Base-by-base conservation (phyloP, 1,140 invertebrate genomes). In the Semibalanus balanoides region DNA sequence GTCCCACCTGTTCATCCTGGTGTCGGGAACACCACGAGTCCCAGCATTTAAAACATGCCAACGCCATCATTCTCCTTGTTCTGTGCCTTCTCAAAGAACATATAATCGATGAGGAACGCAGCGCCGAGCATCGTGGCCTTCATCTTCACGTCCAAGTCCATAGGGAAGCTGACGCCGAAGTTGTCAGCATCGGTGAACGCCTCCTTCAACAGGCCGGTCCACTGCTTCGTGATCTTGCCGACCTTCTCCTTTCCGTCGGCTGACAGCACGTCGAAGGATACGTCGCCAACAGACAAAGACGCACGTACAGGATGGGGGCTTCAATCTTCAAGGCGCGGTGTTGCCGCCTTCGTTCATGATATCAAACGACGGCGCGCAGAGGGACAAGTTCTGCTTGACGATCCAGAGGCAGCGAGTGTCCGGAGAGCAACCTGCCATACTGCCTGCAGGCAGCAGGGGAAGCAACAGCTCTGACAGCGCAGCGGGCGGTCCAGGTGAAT, bases 381-480 rank as follows among this genome's bases (percentile, higher is more conserved):
- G 85, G 75, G 89, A 92, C 93, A 93, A 96, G 77, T 94, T 88
- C 86, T 97, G 93, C 77, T 90, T 87, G 14, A 97, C 87, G 9
- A 86, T 88, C 30, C 94, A 94, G 72, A 95, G n/a, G 85, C 0
- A 91, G 70, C 9, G 82, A 73, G 86, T 89, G 7, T 90, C 91
- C 0, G 90, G 90, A 9, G 90, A 90, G 0, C 91, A 84, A n/a
- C 0, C 87, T 87, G n/a, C 14, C 64, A 74, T 35, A 83, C n/a
- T n/a, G 90, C 90, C 85, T 95, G 93, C 79, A 94, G 85, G 84
- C 92, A 95, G 83, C 93, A 94, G 9, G 92, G 92, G 81, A 89
- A 95, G 80, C 87, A 91, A 81, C 93, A 95, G 5, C 88, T 87
- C 77, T 88, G 87, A 83, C 93, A 95, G 25, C 90, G 88, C 27